Conservation (phyloP, 1,140 invertebrate species). For the Euschistus heros region DNA sequence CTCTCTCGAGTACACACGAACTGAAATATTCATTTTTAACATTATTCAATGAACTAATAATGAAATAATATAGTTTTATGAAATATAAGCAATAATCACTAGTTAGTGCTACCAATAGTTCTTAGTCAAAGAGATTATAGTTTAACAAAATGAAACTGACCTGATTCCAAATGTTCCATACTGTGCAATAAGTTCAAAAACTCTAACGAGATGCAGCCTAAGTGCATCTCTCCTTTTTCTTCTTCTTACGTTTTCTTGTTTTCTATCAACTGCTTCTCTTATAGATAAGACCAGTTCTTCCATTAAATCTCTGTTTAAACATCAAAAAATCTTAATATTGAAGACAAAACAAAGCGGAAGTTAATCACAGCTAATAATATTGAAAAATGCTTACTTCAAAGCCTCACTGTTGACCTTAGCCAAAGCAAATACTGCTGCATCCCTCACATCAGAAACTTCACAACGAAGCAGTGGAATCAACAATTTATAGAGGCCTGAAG, state of each 20-base stretch:
- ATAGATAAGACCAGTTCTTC: constrained; percentile 87
- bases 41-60: background rate
- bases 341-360: background rate
- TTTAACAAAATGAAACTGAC: constrained; percentile 36
- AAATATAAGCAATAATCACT: too few species aligned
- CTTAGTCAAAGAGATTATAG: background rate
- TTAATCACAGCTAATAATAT: background rate
- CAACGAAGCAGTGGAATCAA: constrained; percentile 79
- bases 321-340: background rate
- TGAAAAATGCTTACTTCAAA: constrained; percentile 59
- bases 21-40: constrained; percentile 39
- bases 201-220: constrained; percentile 79
- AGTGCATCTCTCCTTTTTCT: constrained; percentile 80
- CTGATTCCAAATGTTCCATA: constrained; percentile 83
- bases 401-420: constrained; percentile 87
- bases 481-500: constrained; percentile 80
- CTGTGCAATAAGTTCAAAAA: constrained; percentile 85
- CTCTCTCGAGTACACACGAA: constrained; percentile 68
- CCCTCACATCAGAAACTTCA: constrained; percentile 84
- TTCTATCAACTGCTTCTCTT: constrained; percentile 92
- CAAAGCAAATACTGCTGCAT: constrained; percentile 83
- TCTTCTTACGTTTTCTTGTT: constrained; percentile 90
- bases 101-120: background rate
- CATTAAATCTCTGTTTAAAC: constrained; percentile 74
- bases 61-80: background rate